Base-by-base conservation (phyloP, 2,113 vertebrate genomes). In the Eupsittula cactorum region DNA sequence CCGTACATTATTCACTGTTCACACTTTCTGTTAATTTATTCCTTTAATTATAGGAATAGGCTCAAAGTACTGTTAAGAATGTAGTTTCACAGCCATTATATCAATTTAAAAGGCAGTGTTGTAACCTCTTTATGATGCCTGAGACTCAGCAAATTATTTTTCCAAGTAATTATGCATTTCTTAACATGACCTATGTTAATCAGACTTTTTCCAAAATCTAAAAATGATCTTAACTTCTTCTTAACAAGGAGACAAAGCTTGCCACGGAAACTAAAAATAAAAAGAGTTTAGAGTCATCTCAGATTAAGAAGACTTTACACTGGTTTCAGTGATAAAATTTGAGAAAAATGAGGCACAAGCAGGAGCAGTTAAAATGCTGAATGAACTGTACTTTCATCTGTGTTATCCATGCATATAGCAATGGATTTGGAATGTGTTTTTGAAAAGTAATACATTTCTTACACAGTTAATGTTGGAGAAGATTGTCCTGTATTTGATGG, bases 401-500 rank as follows among this genome's bases (percentile, higher is more conserved):
- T 78, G 39, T 55, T 75, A 69, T 27, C 13, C 16, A 2, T 70
- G 31, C 17, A 1, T 84, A 3, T 39, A 67, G 31, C 6, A 16
- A 10, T 65, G 37, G 29, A 62, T 8, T 82, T 83, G 29, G 33
- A 86, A 68, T 52, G 2, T 64, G 29, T 10, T 88, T 85, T 70
- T 39, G 14, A 88, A 44, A 80, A 82, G n/a, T 74, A 57, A 47
- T 92, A 6, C 2, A 8, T 95, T 41, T 97, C 70, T 97, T 96
- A 44, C 37, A 37, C 94, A 98, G 98, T 98, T 97, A 98, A 98
- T 65, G 98, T 98, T 94, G 98, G 98, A 81, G 98, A 98, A 95
- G 98, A 98, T 84, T 98, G 98, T 97, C 98, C 98, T 86, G 98
- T 98, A 16, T 98, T 98, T 97, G 98, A 98, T 96, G 98, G 98